Evolutionary conservation across 1,140 invertebrate species (phyloP).

Genomic region (Vollenhovia emeryi): DNA sequence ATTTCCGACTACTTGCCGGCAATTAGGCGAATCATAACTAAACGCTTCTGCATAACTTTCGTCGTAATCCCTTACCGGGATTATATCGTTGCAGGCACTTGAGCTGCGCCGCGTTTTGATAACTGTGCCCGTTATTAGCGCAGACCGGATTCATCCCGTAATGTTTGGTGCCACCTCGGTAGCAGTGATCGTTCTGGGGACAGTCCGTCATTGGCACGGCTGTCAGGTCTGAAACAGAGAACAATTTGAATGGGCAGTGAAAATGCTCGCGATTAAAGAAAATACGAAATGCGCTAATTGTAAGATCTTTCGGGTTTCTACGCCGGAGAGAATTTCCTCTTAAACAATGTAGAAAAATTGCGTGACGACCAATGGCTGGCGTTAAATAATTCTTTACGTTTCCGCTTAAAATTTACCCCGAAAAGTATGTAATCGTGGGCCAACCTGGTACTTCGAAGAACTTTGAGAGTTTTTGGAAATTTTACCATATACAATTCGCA

Average conservation of each 20-base stretch:
- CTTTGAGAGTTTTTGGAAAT: too few species aligned
- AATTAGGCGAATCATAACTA: slow-evolving; percentile 45
- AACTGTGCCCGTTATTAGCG: slow-evolving; percentile 76
- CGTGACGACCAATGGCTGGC: too few species aligned
- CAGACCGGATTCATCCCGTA: slow-evolving; percentile 71
- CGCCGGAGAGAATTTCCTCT: too few species aligned
- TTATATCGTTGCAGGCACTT: slow-evolving; percentile 71
- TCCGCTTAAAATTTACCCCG: too few species aligned
- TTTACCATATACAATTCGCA: too few species aligned
- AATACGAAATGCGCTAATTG: too few species aligned
- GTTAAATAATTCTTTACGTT: too few species aligned
- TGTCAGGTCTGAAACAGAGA: slow-evolving; percentile 57
- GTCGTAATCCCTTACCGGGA: slow-evolving; percentile 56
- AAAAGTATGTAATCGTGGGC: too few species aligned
- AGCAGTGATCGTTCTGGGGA: slow-evolving; percentile 27
- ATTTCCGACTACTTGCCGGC: slow-evolving; percentile 24
- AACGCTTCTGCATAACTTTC: slow-evolving; percentile 45
- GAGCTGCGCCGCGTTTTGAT: slow-evolving; percentile 71
- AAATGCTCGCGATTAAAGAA: not conserved
- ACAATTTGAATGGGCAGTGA: not conserved
- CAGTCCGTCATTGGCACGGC: slow-evolving; percentile 56
- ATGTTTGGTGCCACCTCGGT: slow-evolving; percentile 1
- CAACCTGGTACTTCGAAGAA: too few species aligned
- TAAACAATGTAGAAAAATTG: too few species aligned
- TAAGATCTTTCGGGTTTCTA: not conserved